A percentile compares a stretch with the other conserved stretches of the same genome.
phyloP scores from a whole-genome alignment of 2,888 invertebrate species.

The Conops quadrifasciatus region DNA sequence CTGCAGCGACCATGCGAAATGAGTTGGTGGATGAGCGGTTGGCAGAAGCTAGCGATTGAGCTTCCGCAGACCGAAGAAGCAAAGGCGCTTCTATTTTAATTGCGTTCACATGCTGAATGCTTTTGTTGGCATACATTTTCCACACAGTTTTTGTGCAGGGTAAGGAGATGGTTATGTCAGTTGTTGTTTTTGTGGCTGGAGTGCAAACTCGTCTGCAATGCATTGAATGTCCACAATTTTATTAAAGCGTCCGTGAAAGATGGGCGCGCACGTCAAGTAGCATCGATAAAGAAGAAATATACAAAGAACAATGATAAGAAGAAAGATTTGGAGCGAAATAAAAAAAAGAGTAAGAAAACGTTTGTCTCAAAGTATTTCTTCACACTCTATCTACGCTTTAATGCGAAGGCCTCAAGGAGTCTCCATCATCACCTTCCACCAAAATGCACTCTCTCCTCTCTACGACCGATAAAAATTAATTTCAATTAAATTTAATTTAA shows the following conservation, averaged over 20 bases:
- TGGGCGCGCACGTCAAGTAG: slow-evolving; percentile 23
- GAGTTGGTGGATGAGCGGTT: background rate
- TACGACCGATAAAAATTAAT: too few species aligned
- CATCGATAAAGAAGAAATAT: background rate
- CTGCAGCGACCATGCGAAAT: background rate
- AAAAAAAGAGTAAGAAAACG: too few species aligned
- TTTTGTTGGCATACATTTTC: slow-evolving; percentile 22
- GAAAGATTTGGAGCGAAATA: too few species aligned
- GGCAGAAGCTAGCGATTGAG: too few species aligned
- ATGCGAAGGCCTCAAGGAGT: too few species aligned
- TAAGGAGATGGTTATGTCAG: background rate
- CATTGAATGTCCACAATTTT: slow-evolving; percentile 51
- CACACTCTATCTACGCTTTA: too few species aligned
- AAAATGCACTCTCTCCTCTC: too few species aligned
- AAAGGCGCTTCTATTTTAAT: slow-evolving; percentile 34
- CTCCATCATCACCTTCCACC: too few species aligned
- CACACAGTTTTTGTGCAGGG: background rate
- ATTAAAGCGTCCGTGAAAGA: slow-evolving; percentile 55
- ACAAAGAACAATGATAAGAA: too few species aligned
- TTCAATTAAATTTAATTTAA: too few species aligned
- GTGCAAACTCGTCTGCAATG: slow-evolving; percentile 13
- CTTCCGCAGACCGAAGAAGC: too few species aligned
- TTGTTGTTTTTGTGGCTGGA: background rate
- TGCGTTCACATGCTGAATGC: slow-evolving; percentile 30
- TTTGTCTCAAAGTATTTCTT: too few species aligned